Percentiles rank a stretch among this genome's conserved stretches.
Evolutionary conservation across 2,888 invertebrate species (phyloP).

Genomic region (Synergus umbraculus): DNA sequence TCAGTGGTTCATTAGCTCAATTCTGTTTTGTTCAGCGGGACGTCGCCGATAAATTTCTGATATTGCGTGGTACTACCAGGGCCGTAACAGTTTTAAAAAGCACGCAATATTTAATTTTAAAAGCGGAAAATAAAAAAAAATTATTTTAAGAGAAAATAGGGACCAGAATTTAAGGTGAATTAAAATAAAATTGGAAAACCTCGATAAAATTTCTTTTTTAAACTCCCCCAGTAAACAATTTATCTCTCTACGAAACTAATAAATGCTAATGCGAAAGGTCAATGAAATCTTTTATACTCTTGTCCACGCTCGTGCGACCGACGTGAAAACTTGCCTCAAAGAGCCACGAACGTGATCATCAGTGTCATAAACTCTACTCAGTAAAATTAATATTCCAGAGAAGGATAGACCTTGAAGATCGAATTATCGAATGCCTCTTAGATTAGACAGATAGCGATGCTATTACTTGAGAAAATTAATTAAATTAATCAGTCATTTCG

Average conservation of each 20-base stretch:
- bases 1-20: slow-evolving; percentile 36
- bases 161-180: neutral
- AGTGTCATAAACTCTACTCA: slow-evolving; percentile 1
- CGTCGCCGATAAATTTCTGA: slow-evolving; percentile 30
- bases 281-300: slow-evolving; percentile 37
- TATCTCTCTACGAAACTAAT: slow-evolving; percentile 16
- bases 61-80: slow-evolving; percentile 30
- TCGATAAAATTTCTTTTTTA: neutral
- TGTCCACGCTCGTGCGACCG: neutral
- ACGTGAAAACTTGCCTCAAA: slow-evolving; percentile 21
- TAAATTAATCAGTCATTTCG: neutral
- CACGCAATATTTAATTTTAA: neutral
- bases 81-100: slow-evolving; percentile 6
- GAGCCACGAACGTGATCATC: slow-evolving; percentile 16
- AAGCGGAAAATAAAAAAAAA: neutral
- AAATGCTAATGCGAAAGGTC: slow-evolving; percentile 9
- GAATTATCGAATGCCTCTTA: slow-evolving; percentile 15
- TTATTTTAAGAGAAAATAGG: neutral
- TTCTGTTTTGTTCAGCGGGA: slow-evolving; percentile 24
- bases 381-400: slow-evolving; percentile 24
- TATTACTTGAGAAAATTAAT: slow-evolving; percentile 16
- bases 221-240: neutral
- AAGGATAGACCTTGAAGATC: slow-evolving; percentile 9
- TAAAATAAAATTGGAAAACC: neutral
- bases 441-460: slow-evolving; percentile 18